These are phyloP conservation scores for Rhynchomys soricoides DNA, from an alignment of 2,113 vertebrate species.

Conservation along the genomic window DNA sequence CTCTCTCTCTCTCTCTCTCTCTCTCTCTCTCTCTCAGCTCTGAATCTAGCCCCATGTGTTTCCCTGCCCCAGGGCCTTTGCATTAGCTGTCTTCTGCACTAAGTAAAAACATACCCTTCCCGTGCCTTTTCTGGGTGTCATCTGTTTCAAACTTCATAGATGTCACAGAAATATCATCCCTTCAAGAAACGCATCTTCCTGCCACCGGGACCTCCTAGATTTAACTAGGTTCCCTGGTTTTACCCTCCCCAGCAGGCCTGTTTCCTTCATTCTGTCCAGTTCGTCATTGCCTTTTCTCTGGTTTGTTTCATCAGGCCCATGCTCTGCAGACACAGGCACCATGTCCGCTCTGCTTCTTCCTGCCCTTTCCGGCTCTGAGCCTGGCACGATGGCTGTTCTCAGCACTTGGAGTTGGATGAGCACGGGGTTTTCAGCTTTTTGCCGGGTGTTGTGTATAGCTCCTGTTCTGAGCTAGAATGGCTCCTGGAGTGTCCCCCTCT, in stretches of 20 bases:
- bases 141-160: background rate
- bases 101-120: too few species aligned
- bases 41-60: background rate
- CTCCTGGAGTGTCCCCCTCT: background rate
- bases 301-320: background rate
- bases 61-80: slow-evolving; percentile 41
- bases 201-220: too few species aligned
- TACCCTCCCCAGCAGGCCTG: background rate
- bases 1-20: too few species aligned
- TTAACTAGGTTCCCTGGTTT: background rate
- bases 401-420: too few species aligned
- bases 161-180: background rate
- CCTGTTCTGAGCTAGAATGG: background rate
- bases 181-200: background rate
- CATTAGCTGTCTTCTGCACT: background rate
- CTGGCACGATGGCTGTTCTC: background rate
- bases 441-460: too few species aligned
- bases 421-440: background rate
- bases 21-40: too few species aligned
- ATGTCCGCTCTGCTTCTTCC: background rate
- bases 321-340: background rate
- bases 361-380: too few species aligned
- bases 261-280: background rate
- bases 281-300: background rate
- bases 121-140: background rate